Base-by-base conservation (phyloP, 2,888 invertebrate species). In the Thymelicus sylvestris region DNA sequence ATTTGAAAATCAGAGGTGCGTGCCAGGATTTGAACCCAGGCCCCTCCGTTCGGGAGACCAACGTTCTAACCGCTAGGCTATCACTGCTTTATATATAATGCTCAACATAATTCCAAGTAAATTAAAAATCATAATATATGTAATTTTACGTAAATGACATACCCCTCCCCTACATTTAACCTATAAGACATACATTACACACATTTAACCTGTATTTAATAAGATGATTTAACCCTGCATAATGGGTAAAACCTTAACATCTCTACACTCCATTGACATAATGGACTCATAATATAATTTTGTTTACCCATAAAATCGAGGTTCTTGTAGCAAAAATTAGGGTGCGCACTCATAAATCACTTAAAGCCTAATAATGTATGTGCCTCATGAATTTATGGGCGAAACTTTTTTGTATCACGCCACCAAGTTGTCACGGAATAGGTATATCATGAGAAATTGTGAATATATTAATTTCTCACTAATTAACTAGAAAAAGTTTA, bases 211-310 rank as follows among this genome's bases (percentile, higher is more conserved):
- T n/a, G 19, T 19, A 19, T 19, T 19, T 19, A 19, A 31, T 57
- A 24, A 24, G 24, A 41, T 41, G 8, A 55, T 0, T 13, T 19
- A 3, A 19, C 5, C 57, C 48, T 31, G 48, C 24, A 12, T 19
- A 59, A 57, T 64, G 63, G 7, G 47, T 59, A 31, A 62, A 39
- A 12, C 31, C 2, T 47, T 31, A 13, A 39, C 4, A 24, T 24
- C 19, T 24, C 13, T 68, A 55, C 24, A 64, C 57, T 15, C 48
- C 59, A 64, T 80, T 76, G 79, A 79, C 76, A 76, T 75, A 78
- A 55, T 75, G 67, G 77, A 79, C 79, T 79, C 78, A 82, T 83
- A 82, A 81, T 86, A 83, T 82, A 81, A 84, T 83, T 83, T 76
- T 79, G 78, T 81, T 84, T 81, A 80, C 77, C 75, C 75, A 76